Conservation (phyloP, 2,113 vertebrate genomes). For the Phyllopteryx taeniolatus region DNA sequence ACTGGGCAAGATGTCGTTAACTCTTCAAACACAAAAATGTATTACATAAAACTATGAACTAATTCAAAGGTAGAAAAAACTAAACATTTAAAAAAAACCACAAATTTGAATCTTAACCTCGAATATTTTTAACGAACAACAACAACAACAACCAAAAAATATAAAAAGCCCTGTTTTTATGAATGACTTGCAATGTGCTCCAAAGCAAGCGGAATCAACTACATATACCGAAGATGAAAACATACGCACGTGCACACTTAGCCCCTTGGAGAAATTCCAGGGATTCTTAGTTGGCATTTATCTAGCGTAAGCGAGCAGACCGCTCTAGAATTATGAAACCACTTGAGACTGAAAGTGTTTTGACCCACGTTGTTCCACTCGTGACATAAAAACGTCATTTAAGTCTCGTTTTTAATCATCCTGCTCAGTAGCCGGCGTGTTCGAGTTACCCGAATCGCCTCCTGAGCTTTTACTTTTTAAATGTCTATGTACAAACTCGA, state of each 20-base stretch:
- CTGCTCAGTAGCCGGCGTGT: background rate
- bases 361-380: background rate
- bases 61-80: too few species aligned
- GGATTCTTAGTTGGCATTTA: conserved; percentile 59
- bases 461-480: background rate
- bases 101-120: too few species aligned
- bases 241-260: conserved; percentile 23
- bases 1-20: background rate
- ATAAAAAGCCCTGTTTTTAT: too few species aligned
- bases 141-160: too few species aligned
- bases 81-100: too few species aligned
- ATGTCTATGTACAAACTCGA: conserved; percentile 23
- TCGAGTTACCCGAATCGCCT: background rate
- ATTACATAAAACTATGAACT: too few species aligned
- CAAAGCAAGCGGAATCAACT: too few species aligned
- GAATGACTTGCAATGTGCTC: too few species aligned
- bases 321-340: background rate
- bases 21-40: too few species aligned
- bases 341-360: background rate
- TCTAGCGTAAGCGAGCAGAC: conserved; percentile 8
- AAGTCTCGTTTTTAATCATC: background rate
- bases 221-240: background rate
- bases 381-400: background rate
- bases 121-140: too few species aligned
- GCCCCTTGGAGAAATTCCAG: conserved; percentile 66